Percentiles rank a stretch among this genome's conserved stretches.
phyloP scores from a whole-genome alignment of 2,797 vertebrate species.

The Sebastes cheni region DNA sequence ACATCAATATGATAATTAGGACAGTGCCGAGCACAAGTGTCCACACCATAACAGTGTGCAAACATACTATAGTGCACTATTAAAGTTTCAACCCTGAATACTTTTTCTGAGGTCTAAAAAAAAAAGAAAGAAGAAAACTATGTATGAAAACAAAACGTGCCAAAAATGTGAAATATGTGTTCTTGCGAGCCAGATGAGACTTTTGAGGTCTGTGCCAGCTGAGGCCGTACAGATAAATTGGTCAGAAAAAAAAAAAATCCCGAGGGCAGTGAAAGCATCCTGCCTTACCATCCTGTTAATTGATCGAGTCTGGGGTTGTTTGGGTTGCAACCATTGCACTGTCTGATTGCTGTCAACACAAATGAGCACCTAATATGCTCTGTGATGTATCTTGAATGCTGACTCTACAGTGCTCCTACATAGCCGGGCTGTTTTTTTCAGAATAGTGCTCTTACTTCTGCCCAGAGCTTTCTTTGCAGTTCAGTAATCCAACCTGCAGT shows the following conservation, averaged over 20 bases:
- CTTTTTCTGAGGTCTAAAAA: background rate
- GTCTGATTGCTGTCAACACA: slow-evolving; percentile 59
- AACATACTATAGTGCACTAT: background rate
- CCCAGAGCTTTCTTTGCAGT: background rate
- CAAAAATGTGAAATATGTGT: background rate
- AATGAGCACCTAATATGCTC: slow-evolving; percentile 49
- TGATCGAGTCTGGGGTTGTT: slow-evolving; percentile 39
- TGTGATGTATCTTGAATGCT: slow-evolving; percentile 27
- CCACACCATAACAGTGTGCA: background rate
- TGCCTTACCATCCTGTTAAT: slow-evolving; percentile 47
- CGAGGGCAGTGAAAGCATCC: slow-evolving; percentile 33
- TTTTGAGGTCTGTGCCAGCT: slow-evolving; percentile 4
- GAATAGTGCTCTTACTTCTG: slow-evolving; percentile 2
- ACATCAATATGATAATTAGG: background rate
- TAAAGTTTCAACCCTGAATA: background rate
- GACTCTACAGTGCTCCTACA: background rate
- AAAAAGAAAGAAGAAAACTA: background rate
- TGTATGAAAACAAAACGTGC: slow-evolving; percentile 5
- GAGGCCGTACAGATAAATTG: slow-evolving; percentile 21
- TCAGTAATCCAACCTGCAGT: slow-evolving; percentile 29
- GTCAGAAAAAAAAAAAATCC: slow-evolving; percentile 13
- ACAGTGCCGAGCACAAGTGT: background rate
- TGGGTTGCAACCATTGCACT: slow-evolving; percentile 24
- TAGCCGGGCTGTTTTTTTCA: slow-evolving; percentile 9
- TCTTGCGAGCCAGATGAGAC: background rate